Base-by-base conservation (phyloP, 2,113 vertebrate species). In the Suncus etruscus region DNA sequence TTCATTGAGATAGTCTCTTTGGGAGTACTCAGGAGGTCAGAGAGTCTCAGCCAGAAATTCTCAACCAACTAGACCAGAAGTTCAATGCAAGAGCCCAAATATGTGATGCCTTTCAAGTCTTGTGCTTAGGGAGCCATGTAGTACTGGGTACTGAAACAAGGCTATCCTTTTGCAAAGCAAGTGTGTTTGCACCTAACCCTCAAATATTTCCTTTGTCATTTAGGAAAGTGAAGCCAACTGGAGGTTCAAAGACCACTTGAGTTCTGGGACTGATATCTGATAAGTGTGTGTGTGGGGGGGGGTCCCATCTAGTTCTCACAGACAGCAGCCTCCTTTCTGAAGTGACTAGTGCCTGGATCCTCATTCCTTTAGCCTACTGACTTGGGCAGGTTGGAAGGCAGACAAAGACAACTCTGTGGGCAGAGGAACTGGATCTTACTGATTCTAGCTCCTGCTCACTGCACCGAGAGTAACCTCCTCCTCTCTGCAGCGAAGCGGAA, bases 371-470 rank as follows among this genome's bases (percentile, higher is more conserved):
- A 14, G 22, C 70, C 20, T 61, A 18, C 61, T 47, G 50, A 32
- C 7, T 16, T 11, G 31, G 18, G 16, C 3, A 73, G 4, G 8
- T 45, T 70, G 82, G 29, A 2, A 87, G 51, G 50, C 77, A 78
- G 51, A 77, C 16, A 78, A 74, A 65, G 31, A 89, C 20, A 6
- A 29, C 0, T 29, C 3, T 39, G 39, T 39, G 5, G 5, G 5
- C 39, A 39, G 39, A 39, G 5, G 39, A 39, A 39, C 39, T 39
- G 39, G 39, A 5, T 39, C 39, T 39, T 54, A 22, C 65, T 1
- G 58, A 80, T 18, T 3, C 2, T 1, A 0, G 27, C 3, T 27
- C 86, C 45, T 65, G 18, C 32, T 0, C 0, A 51, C 80, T 48
- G 66, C 8, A 0, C 11, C 15, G 15, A 11, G 20, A 11, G n/a